Percentiles rank a stretch among this genome's conserved stretches.
phyloP scores from a whole-genome alignment of 2,888 invertebrate genomes.

The Nasonovia ribisnigri region DNA sequence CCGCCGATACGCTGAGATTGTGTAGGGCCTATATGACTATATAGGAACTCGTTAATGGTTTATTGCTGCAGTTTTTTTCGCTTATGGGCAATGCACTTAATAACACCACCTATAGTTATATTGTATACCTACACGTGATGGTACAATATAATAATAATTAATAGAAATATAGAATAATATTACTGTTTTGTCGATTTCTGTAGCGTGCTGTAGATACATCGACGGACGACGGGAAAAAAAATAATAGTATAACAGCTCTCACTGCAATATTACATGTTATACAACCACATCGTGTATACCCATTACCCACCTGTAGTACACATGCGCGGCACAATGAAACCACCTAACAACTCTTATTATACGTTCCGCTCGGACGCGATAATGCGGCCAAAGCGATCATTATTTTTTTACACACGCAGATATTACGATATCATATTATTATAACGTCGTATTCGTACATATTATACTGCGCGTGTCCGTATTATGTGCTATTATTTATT shows the following conservation, averaged over 20 bases:
- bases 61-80: not conserved
- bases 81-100: not conserved
- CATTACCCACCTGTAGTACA: conserved; percentile 20
- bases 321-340: conserved; percentile 2
- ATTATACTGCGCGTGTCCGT: not conserved
- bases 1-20: not conserved
- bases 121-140: not conserved
- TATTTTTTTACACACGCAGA: not conserved
- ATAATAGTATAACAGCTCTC: not conserved
- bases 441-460: not conserved
- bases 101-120: too few species aligned
- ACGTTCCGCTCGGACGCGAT: conserved; percentile 32
- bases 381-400: not conserved
- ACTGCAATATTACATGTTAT: not conserved
- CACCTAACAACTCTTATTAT: not conserved
- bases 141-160: not conserved
- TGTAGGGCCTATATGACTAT: not conserved
- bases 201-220: not conserved
- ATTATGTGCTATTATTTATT: not conserved
- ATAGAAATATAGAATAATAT: not conserved
- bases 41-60: not conserved
- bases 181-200: not conserved
- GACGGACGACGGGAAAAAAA: not conserved
- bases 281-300: not conserved
- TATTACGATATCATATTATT: not conserved